These are phyloP conservation scores for Bubo bubo DNA, from an alignment of 2,113 vertebrate species.

Conservation along the genomic window DNA sequence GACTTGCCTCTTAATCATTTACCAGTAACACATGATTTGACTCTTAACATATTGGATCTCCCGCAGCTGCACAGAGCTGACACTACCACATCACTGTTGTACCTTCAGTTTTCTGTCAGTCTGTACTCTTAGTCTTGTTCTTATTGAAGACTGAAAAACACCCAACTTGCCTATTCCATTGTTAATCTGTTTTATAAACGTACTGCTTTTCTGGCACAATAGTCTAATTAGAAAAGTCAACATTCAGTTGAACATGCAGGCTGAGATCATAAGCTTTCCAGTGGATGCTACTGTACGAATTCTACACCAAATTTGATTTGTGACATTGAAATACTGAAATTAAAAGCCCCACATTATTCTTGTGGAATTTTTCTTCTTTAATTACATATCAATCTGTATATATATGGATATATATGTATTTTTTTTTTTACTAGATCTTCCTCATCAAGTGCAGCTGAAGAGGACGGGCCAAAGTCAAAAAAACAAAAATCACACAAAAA, in stretches of 20 bases:
- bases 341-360: accelerated
- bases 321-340: not conserved
- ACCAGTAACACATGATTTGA: too few species aligned
- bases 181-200: not conserved
- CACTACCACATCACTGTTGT: too few species aligned
- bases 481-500: constrained; percentile 90
- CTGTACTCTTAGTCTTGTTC: not conserved
- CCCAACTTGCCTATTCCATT: not conserved
- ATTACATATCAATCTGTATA: not conserved
- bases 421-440: constrained; percentile 71
- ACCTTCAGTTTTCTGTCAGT: not conserved
- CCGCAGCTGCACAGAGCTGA: too few species aligned
- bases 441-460: constrained; percentile 84
- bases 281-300: not conserved
- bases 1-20: too few species aligned
- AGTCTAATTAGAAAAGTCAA: not conserved
- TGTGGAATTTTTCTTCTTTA: not conserved
- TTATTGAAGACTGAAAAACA: not conserved
- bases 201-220: not conserved
- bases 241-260: not conserved
- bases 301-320: not conserved
- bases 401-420: not conserved
- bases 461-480: constrained; percentile 84
- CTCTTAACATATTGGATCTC: too few species aligned
- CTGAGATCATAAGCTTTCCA: not conserved